Evolutionary conservation across 2,888 invertebrate genomes (phyloP), one percentile per base, ranked within the genome.

Genomic region (Fabriciana adippe): DNA sequence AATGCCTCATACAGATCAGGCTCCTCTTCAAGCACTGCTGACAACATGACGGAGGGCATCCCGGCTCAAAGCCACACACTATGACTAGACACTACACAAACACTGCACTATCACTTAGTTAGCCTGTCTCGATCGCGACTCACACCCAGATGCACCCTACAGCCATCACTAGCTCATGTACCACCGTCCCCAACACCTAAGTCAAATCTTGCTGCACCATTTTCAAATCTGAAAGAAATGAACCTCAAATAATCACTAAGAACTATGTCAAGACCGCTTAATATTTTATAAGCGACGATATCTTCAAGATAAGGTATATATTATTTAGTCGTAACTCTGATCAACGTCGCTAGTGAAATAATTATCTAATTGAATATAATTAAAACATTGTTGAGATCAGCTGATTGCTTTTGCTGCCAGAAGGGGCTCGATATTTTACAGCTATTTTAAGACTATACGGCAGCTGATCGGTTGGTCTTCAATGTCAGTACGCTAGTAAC

Each of bases 1-100:
- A 96, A 97, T 68, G 95, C 96, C 90, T 96, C 96, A 79, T 96
- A 95, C 80, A 95, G 93, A 87, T 96, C 96, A 75, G 94, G 94
- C 89, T 95, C 95, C 90, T 96, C 96, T 92, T 95, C 95, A 81
- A 95, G 93, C 87, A 95, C 94, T 78, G 95, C 95, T 77, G 95
- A 95, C 93, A 96, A 92, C 94, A 95, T 95, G 82, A 94, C 95
- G 90, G 94, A 93, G 83, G 93, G 93, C 93, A 93, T 93, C 76
- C 90, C 92, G 88, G 80, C 79, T 81, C 79, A 79, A 76, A 83
- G 85, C 79, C 82, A 78, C 84, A 79, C 86, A 87, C 87, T 84
- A 81, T 81, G 81, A 87, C 85, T 84, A 86, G 81, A 86, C 89
- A 90, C 88, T 82, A 78, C 90, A 88, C 88, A 53, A 73, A 84